Conservation (phyloP, 2,888 invertebrate species). For the Cataglyphis livida region DNA sequence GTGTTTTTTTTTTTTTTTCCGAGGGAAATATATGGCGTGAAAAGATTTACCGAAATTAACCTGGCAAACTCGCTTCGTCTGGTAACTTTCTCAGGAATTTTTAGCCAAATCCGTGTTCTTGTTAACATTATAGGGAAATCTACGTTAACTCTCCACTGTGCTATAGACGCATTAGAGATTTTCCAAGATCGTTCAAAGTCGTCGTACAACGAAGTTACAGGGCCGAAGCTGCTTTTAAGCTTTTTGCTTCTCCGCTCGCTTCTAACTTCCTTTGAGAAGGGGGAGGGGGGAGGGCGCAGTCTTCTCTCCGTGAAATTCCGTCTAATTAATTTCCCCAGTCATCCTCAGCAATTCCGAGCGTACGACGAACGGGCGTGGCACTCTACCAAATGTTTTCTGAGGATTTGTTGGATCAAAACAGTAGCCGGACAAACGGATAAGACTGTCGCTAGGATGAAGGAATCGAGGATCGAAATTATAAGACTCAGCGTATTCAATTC, state of each 20-base stretch:
- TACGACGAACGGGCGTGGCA: constrained; percentile 80
- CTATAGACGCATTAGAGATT: constrained; percentile 43
- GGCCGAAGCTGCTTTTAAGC: constrained; percentile 56
- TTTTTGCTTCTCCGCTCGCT: constrained; percentile 54
- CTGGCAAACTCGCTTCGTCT: constrained; percentile 35
- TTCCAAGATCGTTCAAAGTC: constrained; percentile 38
- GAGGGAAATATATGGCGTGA: constrained; percentile 21
- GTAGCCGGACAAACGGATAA: not conserved
- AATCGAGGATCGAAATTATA: constrained; percentile 8
- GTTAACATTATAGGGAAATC: constrained; percentile 31
- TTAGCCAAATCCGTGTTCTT: constrained; percentile 50
- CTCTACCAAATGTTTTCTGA: constrained; percentile 58
- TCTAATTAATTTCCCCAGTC: constrained; percentile 81
- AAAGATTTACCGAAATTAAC: constrained; percentile 67
- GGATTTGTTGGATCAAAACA: constrained; percentile 57
- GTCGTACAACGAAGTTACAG: constrained; percentile 55
- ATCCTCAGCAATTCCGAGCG: constrained; percentile 75
- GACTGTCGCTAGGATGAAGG: not conserved
- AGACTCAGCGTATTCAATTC: constrained; percentile 38
- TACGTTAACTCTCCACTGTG: constrained; percentile 23
- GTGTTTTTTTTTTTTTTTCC: not conserved
- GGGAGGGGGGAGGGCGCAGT: constrained; percentile 17
- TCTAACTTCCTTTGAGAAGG: constrained; percentile 52
- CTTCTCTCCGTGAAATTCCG: constrained; percentile 73
- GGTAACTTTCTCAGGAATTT: constrained; percentile 43